These are phyloP conservation scores for Thecocarcelia acutangulata DNA, from an alignment of 2,888 invertebrate species.

Conservation along the genomic window DNA sequence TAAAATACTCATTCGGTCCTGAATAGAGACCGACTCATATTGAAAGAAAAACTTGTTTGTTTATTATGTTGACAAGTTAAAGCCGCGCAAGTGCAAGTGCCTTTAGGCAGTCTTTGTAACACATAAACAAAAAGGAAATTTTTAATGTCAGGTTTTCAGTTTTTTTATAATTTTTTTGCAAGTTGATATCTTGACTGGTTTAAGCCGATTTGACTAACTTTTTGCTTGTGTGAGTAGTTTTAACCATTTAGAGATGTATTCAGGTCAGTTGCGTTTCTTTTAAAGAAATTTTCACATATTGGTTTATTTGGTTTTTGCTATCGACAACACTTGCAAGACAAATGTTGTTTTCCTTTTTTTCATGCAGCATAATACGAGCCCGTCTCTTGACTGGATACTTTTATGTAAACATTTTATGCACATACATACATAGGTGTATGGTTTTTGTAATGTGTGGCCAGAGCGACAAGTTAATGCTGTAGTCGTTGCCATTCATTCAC, in stretches of 20 bases:
- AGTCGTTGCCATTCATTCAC: conserved; percentile 58
- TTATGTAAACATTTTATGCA: neutral
- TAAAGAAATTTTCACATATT: conserved; percentile 56
- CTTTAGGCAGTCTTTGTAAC: conserved; percentile 63
- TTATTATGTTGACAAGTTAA: conserved; percentile 53
- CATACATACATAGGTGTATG: conserved; percentile 27
- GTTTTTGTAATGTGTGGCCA: conserved; percentile 63
- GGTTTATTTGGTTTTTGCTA: conserved; percentile 44
- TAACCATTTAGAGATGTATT: conserved; percentile 72
- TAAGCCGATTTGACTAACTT: conserved; percentile 51
- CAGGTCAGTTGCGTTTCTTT: conserved; percentile 77
- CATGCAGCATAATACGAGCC: neutral
- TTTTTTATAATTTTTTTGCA: conserved; percentile 21
- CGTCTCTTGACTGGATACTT: conserved; percentile 11
- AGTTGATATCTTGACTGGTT: conserved; percentile 57
- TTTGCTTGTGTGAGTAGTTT: conserved; percentile 38
- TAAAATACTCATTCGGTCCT: neutral
- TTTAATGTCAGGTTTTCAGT: conserved; percentile 53
- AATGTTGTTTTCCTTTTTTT: conserved; percentile 39
- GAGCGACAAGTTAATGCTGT: conserved; percentile 63
- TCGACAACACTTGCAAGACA: conserved; percentile 53
- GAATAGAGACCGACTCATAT: conserved; percentile 11
- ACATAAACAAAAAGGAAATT: conserved; percentile 68
- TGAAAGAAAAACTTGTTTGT: conserved; percentile 54
- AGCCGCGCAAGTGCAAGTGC: conserved; percentile 70